These are phyloP conservation scores for Sinocyclocheilus anshuiensis DNA, from an alignment of 2,113 vertebrate genomes.

Conservation along the genomic window DNA sequence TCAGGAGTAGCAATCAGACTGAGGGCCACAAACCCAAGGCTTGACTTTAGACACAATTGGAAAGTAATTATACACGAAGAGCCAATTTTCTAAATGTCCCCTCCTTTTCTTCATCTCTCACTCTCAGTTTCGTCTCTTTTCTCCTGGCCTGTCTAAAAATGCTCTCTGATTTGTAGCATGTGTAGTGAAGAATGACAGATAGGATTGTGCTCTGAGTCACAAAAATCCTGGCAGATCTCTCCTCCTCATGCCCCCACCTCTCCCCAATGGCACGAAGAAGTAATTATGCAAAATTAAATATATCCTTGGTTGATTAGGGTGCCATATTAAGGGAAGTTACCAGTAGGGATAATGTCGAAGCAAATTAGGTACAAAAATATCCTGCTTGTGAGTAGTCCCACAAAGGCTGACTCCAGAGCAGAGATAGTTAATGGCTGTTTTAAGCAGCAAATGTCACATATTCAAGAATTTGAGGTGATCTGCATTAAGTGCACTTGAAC, in stretches of 20 bases:
- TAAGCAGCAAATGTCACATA: conserved; percentile 50
- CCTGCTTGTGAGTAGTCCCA: not conserved
- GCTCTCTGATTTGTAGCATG: conserved; percentile 56
- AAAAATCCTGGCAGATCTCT: conserved; percentile 48
- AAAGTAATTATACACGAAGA: conserved; percentile 59
- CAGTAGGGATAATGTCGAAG: conserved; percentile 63
- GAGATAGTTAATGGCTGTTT: conserved; percentile 49
- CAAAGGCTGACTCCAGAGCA: conserved; percentile 26
- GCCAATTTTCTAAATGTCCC: conserved; percentile 55
- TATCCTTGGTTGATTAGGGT: conserved; percentile 56
- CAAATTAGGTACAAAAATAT: conserved; percentile 62
- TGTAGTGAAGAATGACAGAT: conserved; percentile 58
- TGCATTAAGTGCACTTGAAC: conserved; percentile 53
- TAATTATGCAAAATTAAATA: conserved; percentile 70
- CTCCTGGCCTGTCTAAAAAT: conserved; percentile 54
- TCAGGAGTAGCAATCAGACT: conserved; percentile 44
- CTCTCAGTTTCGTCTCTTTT: conserved; percentile 4
- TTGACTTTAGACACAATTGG: conserved; percentile 57
- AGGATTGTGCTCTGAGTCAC: conserved; percentile 68
- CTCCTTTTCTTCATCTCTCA: conserved; percentile 20
- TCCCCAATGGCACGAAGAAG: conserved; percentile 59
- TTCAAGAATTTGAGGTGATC: conserved; percentile 48
- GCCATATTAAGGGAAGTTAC: conserved; percentile 60
- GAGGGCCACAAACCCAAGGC: conserved; percentile 33
- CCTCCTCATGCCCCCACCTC: conserved; percentile 49